Evolutionary conservation across 2,888 invertebrate genomes (phyloP).

Genomic region (Zeuzera pyrina): DNA sequence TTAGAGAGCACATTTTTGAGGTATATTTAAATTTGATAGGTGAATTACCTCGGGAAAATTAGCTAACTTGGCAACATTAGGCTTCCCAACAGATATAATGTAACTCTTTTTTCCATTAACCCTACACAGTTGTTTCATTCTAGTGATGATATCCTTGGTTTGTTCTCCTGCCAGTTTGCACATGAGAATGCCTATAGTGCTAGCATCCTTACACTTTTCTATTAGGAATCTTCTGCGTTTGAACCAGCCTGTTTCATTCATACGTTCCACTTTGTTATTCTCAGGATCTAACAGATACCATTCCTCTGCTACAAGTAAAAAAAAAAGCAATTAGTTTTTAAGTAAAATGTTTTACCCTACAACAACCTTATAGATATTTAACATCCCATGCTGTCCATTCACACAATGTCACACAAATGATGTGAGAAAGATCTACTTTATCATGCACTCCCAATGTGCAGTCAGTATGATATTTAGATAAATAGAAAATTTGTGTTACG

Average conservation of each 20-base stretch:
- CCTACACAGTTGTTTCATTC: slow-evolving; percentile 81
- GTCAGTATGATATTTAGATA: no score
- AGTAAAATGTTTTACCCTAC: neutral
- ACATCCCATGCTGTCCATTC: no score
- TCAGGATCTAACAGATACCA: slow-evolving; percentile 74
- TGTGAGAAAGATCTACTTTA: no score
- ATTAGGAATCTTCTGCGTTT: slow-evolving; percentile 87
- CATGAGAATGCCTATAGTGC: slow-evolving; percentile 89
- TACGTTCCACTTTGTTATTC: slow-evolving; percentile 41
- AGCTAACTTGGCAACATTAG: slow-evolving; percentile 94
- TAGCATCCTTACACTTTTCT: slow-evolving; percentile 93
- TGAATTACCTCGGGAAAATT: slow-evolving; percentile 95
- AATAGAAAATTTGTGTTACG: no score
- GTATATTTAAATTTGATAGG: no score
- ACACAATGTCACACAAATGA: no score
- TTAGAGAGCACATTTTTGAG: no score
- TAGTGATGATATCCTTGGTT: slow-evolving; percentile 81
- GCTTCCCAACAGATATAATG: slow-evolving; percentile 93
- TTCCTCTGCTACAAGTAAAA: slow-evolving; percentile 36
- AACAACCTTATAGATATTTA: no score
- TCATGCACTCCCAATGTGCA: no score
- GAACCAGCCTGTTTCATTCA: slow-evolving; percentile 71
- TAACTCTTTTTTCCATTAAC: slow-evolving; percentile 89
- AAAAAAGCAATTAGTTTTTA: neutral
- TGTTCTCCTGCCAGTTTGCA: slow-evolving; percentile 90